Evolutionary conservation across 2,113 vertebrate genomes (phyloP).

Genomic region (Tapirus terrestris): DNA sequence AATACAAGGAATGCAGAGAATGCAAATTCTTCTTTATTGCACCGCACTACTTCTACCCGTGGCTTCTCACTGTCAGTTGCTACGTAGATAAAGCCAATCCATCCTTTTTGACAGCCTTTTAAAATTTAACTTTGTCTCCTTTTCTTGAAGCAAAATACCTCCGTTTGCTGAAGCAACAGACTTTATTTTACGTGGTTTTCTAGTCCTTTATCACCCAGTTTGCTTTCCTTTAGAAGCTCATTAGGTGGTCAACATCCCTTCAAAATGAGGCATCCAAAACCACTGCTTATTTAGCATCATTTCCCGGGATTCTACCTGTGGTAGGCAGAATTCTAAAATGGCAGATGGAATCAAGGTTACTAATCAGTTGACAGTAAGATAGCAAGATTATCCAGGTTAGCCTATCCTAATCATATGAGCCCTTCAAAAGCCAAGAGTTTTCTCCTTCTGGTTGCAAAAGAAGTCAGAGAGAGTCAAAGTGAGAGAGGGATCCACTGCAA

Average conservation of each 20-base stretch:
- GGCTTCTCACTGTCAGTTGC: background rate
- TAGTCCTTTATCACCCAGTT: background rate
- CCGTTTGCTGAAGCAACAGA: background rate
- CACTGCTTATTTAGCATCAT: background rate
- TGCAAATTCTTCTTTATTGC: background rate
- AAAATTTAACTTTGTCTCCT: background rate
- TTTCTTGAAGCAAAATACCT: background rate
- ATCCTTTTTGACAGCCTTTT: background rate
- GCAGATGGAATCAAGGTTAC: background rate
- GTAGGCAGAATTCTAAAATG: background rate
- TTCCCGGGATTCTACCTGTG: background rate
- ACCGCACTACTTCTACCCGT: accelerated
- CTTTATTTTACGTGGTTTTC: background rate
- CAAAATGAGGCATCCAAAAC: background rate
- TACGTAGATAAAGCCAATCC: background rate
- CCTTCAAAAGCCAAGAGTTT: background rate
- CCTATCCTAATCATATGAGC: background rate
- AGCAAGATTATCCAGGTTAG: background rate
- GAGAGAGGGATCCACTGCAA: background rate
- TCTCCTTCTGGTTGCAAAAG: background rate
- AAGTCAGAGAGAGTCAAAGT: background rate
- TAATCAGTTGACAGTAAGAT: background rate
- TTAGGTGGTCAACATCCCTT: background rate
- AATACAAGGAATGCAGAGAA: background rate
- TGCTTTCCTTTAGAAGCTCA: background rate